Evolutionary conservation across 2,888 invertebrate species (phyloP).

Genomic region (Amblyjoppa proteus): DNA sequence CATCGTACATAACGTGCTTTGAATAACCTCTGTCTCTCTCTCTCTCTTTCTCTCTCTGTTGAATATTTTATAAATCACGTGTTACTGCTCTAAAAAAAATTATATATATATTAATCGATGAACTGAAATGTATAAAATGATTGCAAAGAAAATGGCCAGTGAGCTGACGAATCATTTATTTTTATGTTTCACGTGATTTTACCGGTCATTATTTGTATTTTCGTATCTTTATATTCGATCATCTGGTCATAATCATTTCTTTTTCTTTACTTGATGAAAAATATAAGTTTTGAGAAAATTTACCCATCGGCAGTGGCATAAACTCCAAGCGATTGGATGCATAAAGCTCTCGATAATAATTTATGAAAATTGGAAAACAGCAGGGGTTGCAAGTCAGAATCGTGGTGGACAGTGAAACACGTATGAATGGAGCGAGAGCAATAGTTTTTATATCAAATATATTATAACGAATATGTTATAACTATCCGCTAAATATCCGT

Average conservation of each 20-base stretch:
- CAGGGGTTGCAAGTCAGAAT: too few species aligned
- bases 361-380: background rate
- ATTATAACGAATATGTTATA: too few species aligned
- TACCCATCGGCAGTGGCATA: too few species aligned
- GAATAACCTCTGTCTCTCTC: constrained; percentile 1
- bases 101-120: background rate
- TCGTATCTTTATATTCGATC: background rate
- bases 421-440: background rate
- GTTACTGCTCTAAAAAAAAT: background rate
- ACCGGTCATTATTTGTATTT: background rate
- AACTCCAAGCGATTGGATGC: too few species aligned
- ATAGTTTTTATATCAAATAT: background rate
- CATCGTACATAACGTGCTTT: constrained; percentile 23
- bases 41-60: background rate
- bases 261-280: too few species aligned
- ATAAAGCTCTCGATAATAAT: too few species aligned
- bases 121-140: background rate
- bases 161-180: background rate
- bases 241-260: too few species aligned
- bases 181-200: background rate
- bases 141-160: background rate
- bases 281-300: too few species aligned
- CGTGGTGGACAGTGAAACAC: too few species aligned
- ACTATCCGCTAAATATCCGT: too few species aligned
- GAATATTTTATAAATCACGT: constrained; percentile 28